Base-by-base conservation (phyloP, 2,888 invertebrate species). In the Pristionchus maxplancki region DNA sequence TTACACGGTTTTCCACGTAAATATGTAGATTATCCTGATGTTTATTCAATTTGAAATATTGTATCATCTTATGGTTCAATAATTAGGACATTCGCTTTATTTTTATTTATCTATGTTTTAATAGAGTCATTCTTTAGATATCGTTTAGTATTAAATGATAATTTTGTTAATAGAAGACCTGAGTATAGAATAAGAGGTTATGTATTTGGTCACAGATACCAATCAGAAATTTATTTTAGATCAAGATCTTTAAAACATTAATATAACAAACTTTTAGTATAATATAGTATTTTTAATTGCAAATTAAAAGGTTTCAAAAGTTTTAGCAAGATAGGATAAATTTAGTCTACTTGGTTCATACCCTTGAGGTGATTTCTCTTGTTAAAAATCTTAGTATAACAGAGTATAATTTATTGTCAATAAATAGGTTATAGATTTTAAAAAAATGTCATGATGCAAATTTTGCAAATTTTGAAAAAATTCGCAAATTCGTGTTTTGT, bases 1-100 rank as follows among this genome's bases (percentile, higher is more conserved):
- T 94, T 96, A 95, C 96, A 96, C 48, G 96, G 96, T 0, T 97
- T 97, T 95, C 97, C 97, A 82, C 97, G 97, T 89, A 97, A 97
- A 90, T 97, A 97, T 87, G 96, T 96, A 5, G 96, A 97, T 95
- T 97, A 97, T 88, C 96, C 96, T 0, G 96, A 97, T 95, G 95
- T 95, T 37, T 97, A 96, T 93, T 95, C 96, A 90, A 94, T 96
- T 88, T 97, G 96, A 96, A 97, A 97, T 96, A 94, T 96, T 91
- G 93, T 96, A 89, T 96, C 96, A 44, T 96, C 96, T 11, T 95
- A 96, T 94, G 96, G 96, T n/a, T 96, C 96, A 50, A 95, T 96
- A 93, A 96, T 96, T 94, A 96, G 96, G 1, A 93, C 96, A 90
- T 92, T 96, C 93, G 95, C 96, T 90, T 95, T 96, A 93, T 94